Evolutionary conservation across 1,140 invertebrate species (phyloP), one percentile per base, ranked within the genome.

Genomic region (Drosophila prosaltans): DNA sequence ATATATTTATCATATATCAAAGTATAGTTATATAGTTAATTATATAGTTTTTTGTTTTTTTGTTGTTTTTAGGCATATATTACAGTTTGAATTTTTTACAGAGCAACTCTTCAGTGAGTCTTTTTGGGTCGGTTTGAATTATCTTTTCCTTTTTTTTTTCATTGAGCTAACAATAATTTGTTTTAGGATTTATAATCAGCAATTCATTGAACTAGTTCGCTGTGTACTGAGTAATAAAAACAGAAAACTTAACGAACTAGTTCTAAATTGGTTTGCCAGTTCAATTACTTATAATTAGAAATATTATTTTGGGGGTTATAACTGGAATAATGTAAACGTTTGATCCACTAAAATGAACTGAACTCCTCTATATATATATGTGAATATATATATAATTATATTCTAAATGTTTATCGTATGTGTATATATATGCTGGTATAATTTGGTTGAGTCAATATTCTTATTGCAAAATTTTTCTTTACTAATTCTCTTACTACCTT

Each of bases 1-100:
- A 88, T 88, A 88, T 88, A 88, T 88, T 54, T 80, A 73, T 83
- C 80, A 84, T 88, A 84, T 88, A 88, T 89, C 84, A 88, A 88
- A 88, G 84, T 89, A 78, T 78, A 84, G 77, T 78, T 80, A 71
- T 77, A 65, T 78, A 82, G 74, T 81, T 75, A 78, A 26, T 51
- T 26, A 51, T 51, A 51, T 51, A 24, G 45, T 24, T 51, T 51
- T 51, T 16, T 24, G 45, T 48, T 65, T 71, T 69, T 65, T 55
- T 66, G 63, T 77, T 75, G 73, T 65, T 55, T 66, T 65, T 77
- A 79, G 73, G 77, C 64, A 64, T 89, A 78, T 88, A 78, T 89
- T 89, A 89, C 84, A 84, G 78, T 73, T 74, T 67, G 69, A 70
- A 32, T 65, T 72, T 82, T 83, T 70, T 88, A 88, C 84, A 86